phyloP scores from a whole-genome alignment of 2,888 invertebrate genomes.

The Eristalis intricaria region DNA sequence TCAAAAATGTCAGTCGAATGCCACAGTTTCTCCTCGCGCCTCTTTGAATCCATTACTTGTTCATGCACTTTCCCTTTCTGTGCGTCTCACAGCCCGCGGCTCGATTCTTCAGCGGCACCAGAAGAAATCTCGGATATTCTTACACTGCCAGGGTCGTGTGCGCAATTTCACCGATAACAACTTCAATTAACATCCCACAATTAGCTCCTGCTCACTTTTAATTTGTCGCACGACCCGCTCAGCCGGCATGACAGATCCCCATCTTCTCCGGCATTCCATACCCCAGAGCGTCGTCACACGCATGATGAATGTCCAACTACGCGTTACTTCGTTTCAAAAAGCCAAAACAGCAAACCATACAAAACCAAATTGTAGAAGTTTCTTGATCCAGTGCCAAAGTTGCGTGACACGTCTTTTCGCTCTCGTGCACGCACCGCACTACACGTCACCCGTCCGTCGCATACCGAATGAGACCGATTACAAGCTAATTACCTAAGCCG shows the following conservation, averaged over 20 bases:
- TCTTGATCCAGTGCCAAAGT: slow-evolving; percentile 68
- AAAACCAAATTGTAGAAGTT: slow-evolving; percentile 8
- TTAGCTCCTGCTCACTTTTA: slow-evolving; percentile 31
- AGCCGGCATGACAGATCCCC: slow-evolving; percentile 3
- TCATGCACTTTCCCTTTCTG: no score
- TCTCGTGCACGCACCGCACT: slow-evolving; percentile 46
- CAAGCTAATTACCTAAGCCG: slow-evolving; percentile 64
- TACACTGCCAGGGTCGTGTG: background rate
- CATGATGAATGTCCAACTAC: slow-evolving; percentile 60
- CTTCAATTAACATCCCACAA: slow-evolving; percentile 32
- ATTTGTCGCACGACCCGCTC: slow-evolving; percentile 13
- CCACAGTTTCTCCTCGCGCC: no score
- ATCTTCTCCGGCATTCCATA: slow-evolving; percentile 46
- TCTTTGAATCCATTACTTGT: no score
- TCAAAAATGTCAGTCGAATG: no score
- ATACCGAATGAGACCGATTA: slow-evolving; percentile 62
- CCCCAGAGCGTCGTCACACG: slow-evolving; percentile 39
- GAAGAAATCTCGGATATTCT: background rate
- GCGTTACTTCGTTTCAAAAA: slow-evolving; percentile 54
- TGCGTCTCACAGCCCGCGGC: no score
- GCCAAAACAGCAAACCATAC: background rate
- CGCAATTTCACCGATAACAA: slow-evolving; percentile 20
- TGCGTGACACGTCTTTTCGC: slow-evolving; percentile 67
- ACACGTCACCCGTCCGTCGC: slow-evolving; percentile 34
- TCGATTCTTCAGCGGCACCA: background rate